A percentile compares a stretch with the other conserved stretches of the same genome.
phyloP scores from a whole-genome alignment of 2,113 vertebrate genomes.

The Furnarius figulus region DNA sequence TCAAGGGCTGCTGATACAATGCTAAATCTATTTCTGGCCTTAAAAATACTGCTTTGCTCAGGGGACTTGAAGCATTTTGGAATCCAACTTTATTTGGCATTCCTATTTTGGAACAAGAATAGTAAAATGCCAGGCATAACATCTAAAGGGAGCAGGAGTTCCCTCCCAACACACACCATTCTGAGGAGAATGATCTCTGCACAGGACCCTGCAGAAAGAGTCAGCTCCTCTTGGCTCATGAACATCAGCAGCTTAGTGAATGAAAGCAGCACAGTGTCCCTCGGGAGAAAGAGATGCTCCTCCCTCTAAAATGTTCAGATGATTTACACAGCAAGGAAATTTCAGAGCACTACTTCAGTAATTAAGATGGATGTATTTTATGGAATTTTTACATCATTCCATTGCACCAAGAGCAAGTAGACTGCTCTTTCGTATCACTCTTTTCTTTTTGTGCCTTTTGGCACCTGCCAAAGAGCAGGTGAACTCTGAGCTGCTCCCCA shows the following conservation, averaged over 20 bases:
- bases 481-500: background rate
- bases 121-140: slow-evolving; percentile 31
- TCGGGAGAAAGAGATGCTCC: background rate
- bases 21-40: slow-evolving; percentile 7
- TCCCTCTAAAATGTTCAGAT: background rate
- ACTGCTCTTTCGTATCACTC: background rate
- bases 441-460: background rate
- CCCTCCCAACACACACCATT: background rate
- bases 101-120: slow-evolving; percentile 29
- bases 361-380: background rate
- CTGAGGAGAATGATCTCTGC: background rate
- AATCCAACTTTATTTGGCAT: slow-evolving; percentile 37
- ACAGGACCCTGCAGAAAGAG: background rate
- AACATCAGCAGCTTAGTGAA: background rate
- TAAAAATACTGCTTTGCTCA: slow-evolving; percentile 34
- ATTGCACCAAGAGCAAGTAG: background rate
- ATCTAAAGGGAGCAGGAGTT: background rate
- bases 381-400: background rate
- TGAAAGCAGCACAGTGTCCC: background rate
- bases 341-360: background rate
- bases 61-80: background rate
- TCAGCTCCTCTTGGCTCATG: background rate
- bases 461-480: background rate
- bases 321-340: background rate
- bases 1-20: background rate